Evolutionary conservation across 1,140 invertebrate species (phyloP), one percentile per base, ranked within the genome.

Genomic region (Armadillidium nasatum): DNA sequence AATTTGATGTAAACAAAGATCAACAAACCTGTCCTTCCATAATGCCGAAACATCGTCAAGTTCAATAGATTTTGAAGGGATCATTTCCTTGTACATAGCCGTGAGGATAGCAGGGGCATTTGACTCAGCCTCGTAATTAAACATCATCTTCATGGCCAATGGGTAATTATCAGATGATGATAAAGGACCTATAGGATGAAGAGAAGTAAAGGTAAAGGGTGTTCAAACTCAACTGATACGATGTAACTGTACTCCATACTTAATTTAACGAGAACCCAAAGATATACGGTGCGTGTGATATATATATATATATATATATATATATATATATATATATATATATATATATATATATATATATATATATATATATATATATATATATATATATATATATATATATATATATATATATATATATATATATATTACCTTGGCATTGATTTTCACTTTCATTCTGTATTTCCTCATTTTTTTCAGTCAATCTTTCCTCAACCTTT

Each of bases 121-220:
- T 4, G 93, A 94, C 84, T 94, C 92, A 3, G 91, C 90, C 82
- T 92, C 90, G 83, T 94, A 96, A 84, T 96, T 95, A 82, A 94
- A 95, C 91, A 95, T 93, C 90, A 95, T 94, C 86, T 96, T 95
- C 0, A 95, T 85, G 4, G 93, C 93, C 72, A 94, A 84, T 0
- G 92, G 89, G 84, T 89, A 92, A 7, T 80, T 72, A 10, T 76
- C 66, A 10, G 45, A 50, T 13, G 44, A 43, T 4, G 60, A 19
- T 6, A n/a, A 50, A 10, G 10, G 7, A 19, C n/a, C 54, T 66
- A 43, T 45, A 7, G 19, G 19, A 22, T 19, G 7, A 50, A 54
- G 7, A 43, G 23, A 23, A 67, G 15, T 45, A 77, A 71, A 83
- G 3, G 78, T 77, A n/a, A 33, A 3, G 6, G 6, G 33, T 33